A percentile compares a stretch with the other conserved stretches of the same genome.
Conservation (phyloP, 2,888 invertebrate genomes). For the Acronicta leporina region DNA sequence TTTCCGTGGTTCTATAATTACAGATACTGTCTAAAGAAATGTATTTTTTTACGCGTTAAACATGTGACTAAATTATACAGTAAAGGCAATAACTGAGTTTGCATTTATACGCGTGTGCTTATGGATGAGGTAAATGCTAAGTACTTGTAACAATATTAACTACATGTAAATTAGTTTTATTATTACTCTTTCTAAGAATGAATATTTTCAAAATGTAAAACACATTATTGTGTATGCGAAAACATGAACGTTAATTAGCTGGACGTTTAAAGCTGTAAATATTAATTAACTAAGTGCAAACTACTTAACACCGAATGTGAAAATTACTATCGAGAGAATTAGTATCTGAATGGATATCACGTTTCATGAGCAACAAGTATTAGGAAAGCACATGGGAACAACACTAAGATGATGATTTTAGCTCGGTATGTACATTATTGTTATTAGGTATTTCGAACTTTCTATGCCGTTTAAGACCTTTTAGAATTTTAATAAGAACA, state of each 20-base stretch:
- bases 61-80: conserved; percentile 39
- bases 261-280: conserved; percentile 42
- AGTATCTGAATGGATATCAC: conserved; percentile 33
- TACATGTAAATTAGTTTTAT: conserved; percentile 28
- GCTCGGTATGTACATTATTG: neutral
- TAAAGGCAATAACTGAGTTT: conserved; percentile 20
- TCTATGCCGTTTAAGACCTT: no score
- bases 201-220: conserved; percentile 43
- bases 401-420: neutral
- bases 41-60: conserved; percentile 43
- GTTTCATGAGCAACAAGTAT: conserved; percentile 26
- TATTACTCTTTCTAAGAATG: conserved; percentile 40
- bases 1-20: conserved; percentile 54
- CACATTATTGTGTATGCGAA: conserved; percentile 33
- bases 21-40: conserved; percentile 30
- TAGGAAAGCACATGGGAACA: conserved; percentile 5
- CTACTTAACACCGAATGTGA: conserved; percentile 41
- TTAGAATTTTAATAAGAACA: no score
- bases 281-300: conserved; percentile 52
- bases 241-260: conserved; percentile 43
- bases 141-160: conserved; percentile 21
- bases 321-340: conserved; percentile 24
- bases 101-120: conserved; percentile 13
- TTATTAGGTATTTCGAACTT: neutral
- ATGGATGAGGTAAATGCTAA: conserved; percentile 24